phyloP scores from a whole-genome alignment of 2,888 invertebrate genomes.

The Perizoma affinitatum region DNA sequence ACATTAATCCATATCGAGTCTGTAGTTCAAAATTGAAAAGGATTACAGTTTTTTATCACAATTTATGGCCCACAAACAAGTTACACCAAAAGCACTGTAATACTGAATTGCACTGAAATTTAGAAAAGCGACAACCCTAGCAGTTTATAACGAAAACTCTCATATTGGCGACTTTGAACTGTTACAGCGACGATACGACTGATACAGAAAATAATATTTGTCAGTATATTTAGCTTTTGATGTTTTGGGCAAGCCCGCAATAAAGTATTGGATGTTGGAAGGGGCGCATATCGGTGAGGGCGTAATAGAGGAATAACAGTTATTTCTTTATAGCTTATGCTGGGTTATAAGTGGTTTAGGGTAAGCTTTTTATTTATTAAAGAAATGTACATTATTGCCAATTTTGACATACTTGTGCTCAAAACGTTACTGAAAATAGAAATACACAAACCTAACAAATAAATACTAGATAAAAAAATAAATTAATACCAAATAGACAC shows the following conservation, averaged over 20 bases:
- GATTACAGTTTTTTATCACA: no score
- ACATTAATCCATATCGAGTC: no score
- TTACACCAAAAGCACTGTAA: no score
- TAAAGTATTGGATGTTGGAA: constrained; percentile 22
- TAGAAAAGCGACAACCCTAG: constrained; percentile 17
- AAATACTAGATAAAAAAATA: no score
- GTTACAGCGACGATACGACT: constrained; percentile 24
- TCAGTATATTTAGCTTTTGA: constrained; percentile 32
- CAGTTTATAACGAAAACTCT: constrained; percentile 33
- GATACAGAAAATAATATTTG: constrained; percentile 31
- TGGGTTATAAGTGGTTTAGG: constrained; percentile 4
- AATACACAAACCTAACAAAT: no score
- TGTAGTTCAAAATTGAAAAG: no score
- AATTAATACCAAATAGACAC: no score
- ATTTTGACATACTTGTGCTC: no score
- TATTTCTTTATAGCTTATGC: constrained; percentile 15
- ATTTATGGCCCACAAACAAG: no score
- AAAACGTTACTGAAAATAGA: no score
- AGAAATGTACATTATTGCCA: no score
- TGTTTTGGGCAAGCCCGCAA: constrained; percentile 27
- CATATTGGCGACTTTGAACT: constrained; percentile 38
- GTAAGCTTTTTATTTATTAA: background rate
- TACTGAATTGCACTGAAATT: no score
- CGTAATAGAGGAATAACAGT: constrained; percentile 18
- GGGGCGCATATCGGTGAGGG: constrained; percentile 4